phyloP scores from a whole-genome alignment of 2,888 invertebrate genomes.

The Protophormia terraenovae region DNA sequence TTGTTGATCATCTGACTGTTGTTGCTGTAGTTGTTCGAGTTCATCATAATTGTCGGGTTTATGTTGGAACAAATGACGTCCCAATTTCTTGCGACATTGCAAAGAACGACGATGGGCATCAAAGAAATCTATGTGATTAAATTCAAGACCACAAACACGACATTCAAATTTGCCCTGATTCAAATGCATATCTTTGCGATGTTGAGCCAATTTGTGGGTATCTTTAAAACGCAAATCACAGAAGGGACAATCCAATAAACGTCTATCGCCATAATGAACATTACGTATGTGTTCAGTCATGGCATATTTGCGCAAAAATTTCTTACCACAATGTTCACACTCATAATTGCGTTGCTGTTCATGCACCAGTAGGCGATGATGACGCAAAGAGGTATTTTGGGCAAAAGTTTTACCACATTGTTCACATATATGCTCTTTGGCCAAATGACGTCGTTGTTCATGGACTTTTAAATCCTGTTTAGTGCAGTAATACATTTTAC shows the following conservation, averaged over 20 bases:
- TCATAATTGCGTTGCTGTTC: conserved; percentile 64
- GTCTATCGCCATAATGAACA: conserved; percentile 62
- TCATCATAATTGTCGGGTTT: conserved; percentile 49
- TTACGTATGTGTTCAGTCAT: conserved; percentile 66
- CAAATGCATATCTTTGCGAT: conserved; percentile 65
- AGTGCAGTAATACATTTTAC: conserved; percentile 66
- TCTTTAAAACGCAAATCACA: conserved; percentile 67
- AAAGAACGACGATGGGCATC: conserved; percentile 65
- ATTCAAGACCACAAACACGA: conserved; percentile 64
- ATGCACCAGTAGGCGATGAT: conserved; percentile 57
- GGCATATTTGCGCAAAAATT: conserved; percentile 61
- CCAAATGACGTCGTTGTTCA: conserved; percentile 59
- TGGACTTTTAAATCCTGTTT: conserved; percentile 65
- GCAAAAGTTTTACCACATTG: conserved; percentile 66
- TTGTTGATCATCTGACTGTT: conserved; percentile 28
- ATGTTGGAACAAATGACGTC: conserved; percentile 58
- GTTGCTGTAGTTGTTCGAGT: conserved; percentile 20
- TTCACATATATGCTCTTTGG: conserved; percentile 66
- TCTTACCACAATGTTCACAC: conserved; percentile 62
- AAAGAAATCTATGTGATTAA: conserved; percentile 65
- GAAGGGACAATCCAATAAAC: conserved; percentile 60
- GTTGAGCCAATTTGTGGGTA: conserved; percentile 63
- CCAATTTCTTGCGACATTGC: conserved; percentile 64
- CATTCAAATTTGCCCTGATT: conserved; percentile 64
- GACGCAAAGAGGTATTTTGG: conserved; percentile 58